Evolutionary conservation across 2,888 invertebrate genomes (phyloP), one percentile per base, ranked within the genome.

Genomic region (Temnothorax ravouxi): DNA sequence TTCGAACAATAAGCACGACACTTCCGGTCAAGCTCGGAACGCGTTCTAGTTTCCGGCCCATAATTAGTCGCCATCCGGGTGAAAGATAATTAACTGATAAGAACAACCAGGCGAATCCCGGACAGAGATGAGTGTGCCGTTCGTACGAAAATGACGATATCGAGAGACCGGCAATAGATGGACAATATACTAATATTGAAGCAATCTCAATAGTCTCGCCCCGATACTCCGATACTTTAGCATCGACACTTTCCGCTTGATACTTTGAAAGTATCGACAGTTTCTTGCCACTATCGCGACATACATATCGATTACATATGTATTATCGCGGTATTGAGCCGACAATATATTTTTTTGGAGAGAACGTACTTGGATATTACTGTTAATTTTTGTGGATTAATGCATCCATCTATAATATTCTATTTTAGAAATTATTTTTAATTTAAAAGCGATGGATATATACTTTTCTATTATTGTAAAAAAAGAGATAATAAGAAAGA

Each of bases 1-100:
- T 83, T 83, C 75, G 82, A 54, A 64, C 75, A 82, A 85, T 84
- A 84, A 89, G 87, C 88, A 79, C 87, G 83, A 86, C 88, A 74
- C 85, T 90, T 92, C 92, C 91, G 91, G 89, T 88, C 90, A 88
- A 88, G 89, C 88, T 88, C 66, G 47, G 25, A n/a, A 67, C 85
- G 66, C 85, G 89, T 90, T 92, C 90, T 90, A 92, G 91, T 90
- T 93, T 93, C 93, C 93, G 92, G 89, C 86, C 64, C 88, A 86
- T 92, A 93, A 93, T 93, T 92, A 92, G 90, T 87, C 89, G 88
- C 86, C 91, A 90, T 91, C 91, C 84, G 84, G 88, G 89, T 89
- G 86, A 88, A 87, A 93, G 91, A 92, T 91, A 90, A 92, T 92
- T 91, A 89, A 89, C 91, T 87, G 91, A 93, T 91, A 87, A 77